Percentiles rank a stretch among this genome's conserved stretches.
phyloP scores from a whole-genome alignment of 2,797 vertebrate species.

The Balearica regulorum region DNA sequence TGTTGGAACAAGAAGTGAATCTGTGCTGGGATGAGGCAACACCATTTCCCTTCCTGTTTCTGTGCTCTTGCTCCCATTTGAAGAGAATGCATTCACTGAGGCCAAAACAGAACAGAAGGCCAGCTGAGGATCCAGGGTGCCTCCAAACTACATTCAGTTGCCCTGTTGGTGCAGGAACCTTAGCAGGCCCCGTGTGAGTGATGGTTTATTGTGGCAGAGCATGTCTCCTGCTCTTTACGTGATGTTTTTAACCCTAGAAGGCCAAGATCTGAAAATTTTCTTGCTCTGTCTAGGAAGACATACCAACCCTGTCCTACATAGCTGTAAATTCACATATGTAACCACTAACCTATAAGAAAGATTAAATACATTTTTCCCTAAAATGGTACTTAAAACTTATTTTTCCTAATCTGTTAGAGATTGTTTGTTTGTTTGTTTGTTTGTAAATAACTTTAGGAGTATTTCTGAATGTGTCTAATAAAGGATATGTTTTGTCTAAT shows the following conservation, averaged over 20 bases:
- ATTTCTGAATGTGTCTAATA: not conserved
- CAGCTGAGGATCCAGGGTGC: not conserved
- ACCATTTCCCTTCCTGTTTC: not conserved
- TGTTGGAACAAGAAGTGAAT: conserved; percentile 24
- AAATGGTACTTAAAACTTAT: not conserved
- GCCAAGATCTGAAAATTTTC: not conserved
- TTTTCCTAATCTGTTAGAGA: not conserved
- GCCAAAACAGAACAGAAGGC: not conserved
- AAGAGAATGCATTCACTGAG: not conserved
- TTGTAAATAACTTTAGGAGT: not conserved
- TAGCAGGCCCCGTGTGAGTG: not conserved
- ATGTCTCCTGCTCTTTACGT: not conserved
- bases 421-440: not conserved
- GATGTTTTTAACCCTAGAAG: not conserved
- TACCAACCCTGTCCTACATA: not conserved
- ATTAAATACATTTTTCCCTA: not conserved
- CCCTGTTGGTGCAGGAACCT: not conserved
- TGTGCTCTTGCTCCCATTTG: not conserved
- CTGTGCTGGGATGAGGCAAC: not conserved
- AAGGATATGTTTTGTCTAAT: not conserved
- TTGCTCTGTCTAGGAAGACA: not conserved
- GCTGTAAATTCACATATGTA: not conserved
- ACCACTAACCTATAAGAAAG: not conserved
- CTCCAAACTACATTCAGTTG: not conserved
- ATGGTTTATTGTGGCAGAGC: not conserved